Conservation (phyloP, 2,888 invertebrate genomes). For the Drosophila tripunctata region DNA sequence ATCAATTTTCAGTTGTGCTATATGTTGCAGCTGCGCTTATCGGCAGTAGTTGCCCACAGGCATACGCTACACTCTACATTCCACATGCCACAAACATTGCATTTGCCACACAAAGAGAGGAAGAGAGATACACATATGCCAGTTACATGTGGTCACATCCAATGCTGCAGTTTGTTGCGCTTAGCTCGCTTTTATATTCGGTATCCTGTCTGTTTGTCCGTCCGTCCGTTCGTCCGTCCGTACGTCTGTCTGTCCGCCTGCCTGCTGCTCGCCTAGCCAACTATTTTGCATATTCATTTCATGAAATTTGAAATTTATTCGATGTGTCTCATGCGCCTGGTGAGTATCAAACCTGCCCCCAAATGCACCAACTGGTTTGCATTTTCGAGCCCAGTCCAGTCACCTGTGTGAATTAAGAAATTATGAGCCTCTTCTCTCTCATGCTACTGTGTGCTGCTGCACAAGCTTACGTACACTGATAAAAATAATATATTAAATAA, state of each 20-base stretch:
- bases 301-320: slow-evolving; percentile 73
- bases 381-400: slow-evolving; percentile 22
- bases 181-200: slow-evolving; percentile 44
- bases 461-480: background rate
- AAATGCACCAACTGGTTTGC: background rate
- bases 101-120: slow-evolving; percentile 3
- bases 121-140: slow-evolving; percentile 23
- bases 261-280: slow-evolving; percentile 26
- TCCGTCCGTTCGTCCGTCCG: background rate
- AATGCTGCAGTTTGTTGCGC: slow-evolving; percentile 42
- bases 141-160: slow-evolving; percentile 24
- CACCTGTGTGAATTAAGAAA: slow-evolving; percentile 55
- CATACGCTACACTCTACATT: slow-evolving; percentile 3
- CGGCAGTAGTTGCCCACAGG: slow-evolving; percentile 18
- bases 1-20: slow-evolving; percentile 44
- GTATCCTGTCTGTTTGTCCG: slow-evolving; percentile 5
- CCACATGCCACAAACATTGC: slow-evolving; percentile 12
- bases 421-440: slow-evolving; percentile 5
- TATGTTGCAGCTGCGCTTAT: slow-evolving; percentile 48
- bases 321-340: slow-evolving; percentile 57
- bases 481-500: background rate
- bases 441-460: slow-evolving; percentile 2
- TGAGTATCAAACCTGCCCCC: slow-evolving; percentile 17
- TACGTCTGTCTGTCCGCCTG: slow-evolving; percentile 1
- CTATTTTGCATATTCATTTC: slow-evolving; percentile 76